A percentile compares a stretch with the other conserved stretches of the same genome.
phyloP scores from a whole-genome alignment of 2,113 vertebrate species.

The Thunnus maccoyii region DNA sequence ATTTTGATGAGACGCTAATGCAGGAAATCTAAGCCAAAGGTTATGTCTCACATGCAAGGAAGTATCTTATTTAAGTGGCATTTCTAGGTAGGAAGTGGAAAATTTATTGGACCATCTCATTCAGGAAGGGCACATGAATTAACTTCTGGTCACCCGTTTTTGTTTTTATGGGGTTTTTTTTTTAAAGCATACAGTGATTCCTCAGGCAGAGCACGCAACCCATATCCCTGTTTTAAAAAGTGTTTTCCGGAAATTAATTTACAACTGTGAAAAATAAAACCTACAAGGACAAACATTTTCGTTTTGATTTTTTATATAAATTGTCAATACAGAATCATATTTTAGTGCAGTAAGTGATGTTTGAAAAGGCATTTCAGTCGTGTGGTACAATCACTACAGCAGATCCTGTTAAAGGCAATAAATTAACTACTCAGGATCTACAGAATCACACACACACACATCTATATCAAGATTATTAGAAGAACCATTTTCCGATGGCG shows the following conservation, averaged over 20 bases:
- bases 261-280: too few relatives aligned
- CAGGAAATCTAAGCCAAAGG: not conserved
- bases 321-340: not conserved
- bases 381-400: too few relatives aligned
- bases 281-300: not conserved
- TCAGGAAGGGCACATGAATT: not conserved
- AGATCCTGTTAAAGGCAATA: not conserved
- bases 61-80: not conserved
- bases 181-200: not conserved
- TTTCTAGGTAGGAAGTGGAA: not conserved
- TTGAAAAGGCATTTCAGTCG: too few relatives aligned
- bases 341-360: not conserved
- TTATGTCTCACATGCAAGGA: not conserved
- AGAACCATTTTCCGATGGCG: too few relatives aligned
- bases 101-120: not conserved
- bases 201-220: not conserved
- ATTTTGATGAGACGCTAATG: too few relatives aligned
- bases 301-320: too few relatives aligned
- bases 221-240: not conserved
- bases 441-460: not conserved
- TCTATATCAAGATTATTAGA: too few relatives aligned
- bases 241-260: too few relatives aligned
- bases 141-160: too few relatives aligned
- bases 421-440: not conserved
- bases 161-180: not conserved